Base-by-base conservation (phyloP, 2,113 vertebrate species). In the Apistogramma diplotaenia region DNA sequence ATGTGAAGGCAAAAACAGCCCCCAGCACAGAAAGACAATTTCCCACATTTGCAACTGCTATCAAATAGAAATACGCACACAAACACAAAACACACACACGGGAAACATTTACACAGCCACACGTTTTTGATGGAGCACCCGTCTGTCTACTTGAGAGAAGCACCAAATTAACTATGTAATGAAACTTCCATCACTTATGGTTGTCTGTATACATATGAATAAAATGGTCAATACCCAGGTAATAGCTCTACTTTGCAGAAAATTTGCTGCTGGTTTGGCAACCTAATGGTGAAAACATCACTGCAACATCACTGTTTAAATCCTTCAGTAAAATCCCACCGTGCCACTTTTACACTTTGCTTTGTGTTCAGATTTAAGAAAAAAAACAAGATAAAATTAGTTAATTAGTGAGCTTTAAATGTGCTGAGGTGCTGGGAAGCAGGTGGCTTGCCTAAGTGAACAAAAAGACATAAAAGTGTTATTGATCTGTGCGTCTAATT, bases 1-100 rank as follows among this genome's bases (percentile, higher is more conserved):
- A 23, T 27, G 53, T 75, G 59, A 76, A 57, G 33, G 35, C 31
- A 78, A 71, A 79, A 85, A 89, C 43, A 70, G 78, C 62, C 55
- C 1, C 8, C 5, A 61, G 79, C 77, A n/a, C n/a, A 65, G 33
- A 76, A 75, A 83, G 53, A 86, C 57, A 51, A 86, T 85, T 84
- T 85, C 25, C 40, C 37, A 71, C 57, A 55, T 67, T 56, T 40
- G 57, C 35, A 76, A 57, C 49, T 31, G 23, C 27, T 13, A 51
- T 67, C 54, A 56, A 74, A 74, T 2, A 83, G 23, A 80, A 71
- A 73, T 1, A 6, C 37, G 62, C 74, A 77, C 16, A 51, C 5
- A 43, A 19, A 49, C 74, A 77, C n/a, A 55, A 55, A 11, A 53
- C 33, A 37, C 65, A 77, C n/a, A 53, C 74, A 79, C n/a, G 54